Percentiles rank a stretch among this genome's conserved stretches.
These are phyloP conservation scores for Nymphalis io DNA, from an alignment of 1,140 invertebrate species.

Conservation along the genomic window DNA sequence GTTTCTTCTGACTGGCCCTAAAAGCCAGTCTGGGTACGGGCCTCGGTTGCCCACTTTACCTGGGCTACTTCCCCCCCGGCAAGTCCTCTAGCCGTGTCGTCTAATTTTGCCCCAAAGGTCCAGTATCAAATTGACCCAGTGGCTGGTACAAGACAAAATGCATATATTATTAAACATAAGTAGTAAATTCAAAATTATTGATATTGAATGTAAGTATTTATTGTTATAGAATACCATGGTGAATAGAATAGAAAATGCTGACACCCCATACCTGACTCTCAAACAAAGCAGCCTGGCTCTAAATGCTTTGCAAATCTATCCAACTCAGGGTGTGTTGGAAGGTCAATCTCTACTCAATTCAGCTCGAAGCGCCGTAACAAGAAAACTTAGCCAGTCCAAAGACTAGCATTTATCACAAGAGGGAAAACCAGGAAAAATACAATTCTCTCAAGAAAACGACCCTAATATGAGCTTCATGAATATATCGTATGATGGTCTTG, in stretches of 20 bases:
- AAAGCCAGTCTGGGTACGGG: too few species aligned
- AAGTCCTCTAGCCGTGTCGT: too few species aligned
- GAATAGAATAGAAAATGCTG: constrained; percentile 51
- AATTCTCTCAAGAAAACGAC: constrained; percentile 41
- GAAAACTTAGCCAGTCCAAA: constrained; percentile 25
- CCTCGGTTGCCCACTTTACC: too few species aligned
- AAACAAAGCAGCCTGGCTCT: constrained; percentile 59
- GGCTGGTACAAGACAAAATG: too few species aligned
- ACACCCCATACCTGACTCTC: constrained; percentile 59
- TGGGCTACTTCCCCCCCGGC: too few species aligned
- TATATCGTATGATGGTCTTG: constrained; percentile 67
- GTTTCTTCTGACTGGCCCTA: too few species aligned
- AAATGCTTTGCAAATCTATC: constrained; percentile 46
- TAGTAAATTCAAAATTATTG: not conserved
- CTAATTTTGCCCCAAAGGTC: too few species aligned
- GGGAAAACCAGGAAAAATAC: constrained; percentile 44
- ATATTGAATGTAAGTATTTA: not conserved
- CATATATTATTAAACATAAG: too few species aligned
- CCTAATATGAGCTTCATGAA: constrained; percentile 43
- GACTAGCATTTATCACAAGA: constrained; percentile 62
- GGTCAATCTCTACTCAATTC: constrained; percentile 54
- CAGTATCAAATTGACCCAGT: too few species aligned
- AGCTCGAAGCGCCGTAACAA: constrained; percentile 38
- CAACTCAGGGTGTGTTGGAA: too few species aligned
- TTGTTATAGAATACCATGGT: constrained; percentile 52